Conservation (phyloP, 2,797 vertebrate species). For the Anas acuta region DNA sequence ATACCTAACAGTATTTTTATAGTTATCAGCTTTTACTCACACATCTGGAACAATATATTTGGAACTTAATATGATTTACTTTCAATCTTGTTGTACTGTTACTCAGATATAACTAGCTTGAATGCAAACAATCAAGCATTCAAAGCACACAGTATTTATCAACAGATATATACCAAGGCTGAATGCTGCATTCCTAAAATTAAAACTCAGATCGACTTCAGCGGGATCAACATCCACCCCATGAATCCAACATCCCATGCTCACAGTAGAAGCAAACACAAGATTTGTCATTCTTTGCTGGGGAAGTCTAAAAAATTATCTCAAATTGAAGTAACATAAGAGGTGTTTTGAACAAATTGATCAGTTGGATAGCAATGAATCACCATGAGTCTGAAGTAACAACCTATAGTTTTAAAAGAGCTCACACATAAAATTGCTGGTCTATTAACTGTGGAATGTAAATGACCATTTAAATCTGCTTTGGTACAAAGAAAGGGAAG, state of each 20-base stretch:
- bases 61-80: neutral
- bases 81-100: neutral
- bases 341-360: neutral
- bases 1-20: neutral
- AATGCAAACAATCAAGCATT: neutral
- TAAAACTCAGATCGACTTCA: conserved; percentile 1
- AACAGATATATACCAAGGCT: neutral
- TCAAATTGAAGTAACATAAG: neutral
- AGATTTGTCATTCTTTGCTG: neutral
- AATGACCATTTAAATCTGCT: conserved; percentile 13
- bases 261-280: neutral
- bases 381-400: neutral
- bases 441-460: neutral
- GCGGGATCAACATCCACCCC: neutral
- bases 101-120: neutral
- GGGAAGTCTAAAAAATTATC: neutral
- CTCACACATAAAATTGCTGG: neutral
- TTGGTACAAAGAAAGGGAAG: neutral
- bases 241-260: neutral
- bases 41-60: neutral
- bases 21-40: neutral
- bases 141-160: neutral
- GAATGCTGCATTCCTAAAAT: neutral
- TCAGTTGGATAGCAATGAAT: neutral
- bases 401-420: neutral